Evolutionary conservation across 1,140 invertebrate species (phyloP).

Genomic region (Lamellibrachia luymesi): DNA sequence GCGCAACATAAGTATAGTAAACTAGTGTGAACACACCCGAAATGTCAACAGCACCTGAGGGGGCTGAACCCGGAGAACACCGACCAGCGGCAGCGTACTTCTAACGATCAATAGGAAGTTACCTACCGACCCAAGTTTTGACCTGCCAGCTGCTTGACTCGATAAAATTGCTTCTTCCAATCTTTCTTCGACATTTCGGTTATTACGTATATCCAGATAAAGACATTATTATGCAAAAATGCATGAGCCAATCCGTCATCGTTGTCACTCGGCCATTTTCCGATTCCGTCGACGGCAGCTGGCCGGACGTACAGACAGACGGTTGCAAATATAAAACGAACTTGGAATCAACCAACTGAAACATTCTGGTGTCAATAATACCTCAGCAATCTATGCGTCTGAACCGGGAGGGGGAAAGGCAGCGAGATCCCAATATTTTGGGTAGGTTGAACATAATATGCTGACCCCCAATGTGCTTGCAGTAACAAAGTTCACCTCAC

Average conservation of each 20-base stretch:
- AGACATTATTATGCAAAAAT: background rate
- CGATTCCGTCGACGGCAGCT: background rate
- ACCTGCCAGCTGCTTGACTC: constrained; percentile 2
- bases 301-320: background rate
- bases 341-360: background rate
- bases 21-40: background rate
- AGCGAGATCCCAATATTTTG: too few species aligned
- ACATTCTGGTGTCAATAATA: background rate
- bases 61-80: background rate
- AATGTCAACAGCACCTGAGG: background rate
- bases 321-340: background rate
- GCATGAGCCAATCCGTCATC: background rate
- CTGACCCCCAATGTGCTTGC: too few species aligned
- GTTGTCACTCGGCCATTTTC: background rate
- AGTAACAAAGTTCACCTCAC: too few species aligned
- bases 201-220: constrained; percentile 1
- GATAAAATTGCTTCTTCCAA: constrained; percentile 5
- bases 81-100: background rate
- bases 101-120: background rate
- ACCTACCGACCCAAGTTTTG: background rate
- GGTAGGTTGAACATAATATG: too few species aligned
- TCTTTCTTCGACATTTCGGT: background rate
- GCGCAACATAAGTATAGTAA: background rate
- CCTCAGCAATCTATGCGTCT: too few species aligned
- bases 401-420: too few species aligned